Base-by-base conservation (phyloP, 2,797 vertebrate species). In the Mionectes olivaceus region DNA sequence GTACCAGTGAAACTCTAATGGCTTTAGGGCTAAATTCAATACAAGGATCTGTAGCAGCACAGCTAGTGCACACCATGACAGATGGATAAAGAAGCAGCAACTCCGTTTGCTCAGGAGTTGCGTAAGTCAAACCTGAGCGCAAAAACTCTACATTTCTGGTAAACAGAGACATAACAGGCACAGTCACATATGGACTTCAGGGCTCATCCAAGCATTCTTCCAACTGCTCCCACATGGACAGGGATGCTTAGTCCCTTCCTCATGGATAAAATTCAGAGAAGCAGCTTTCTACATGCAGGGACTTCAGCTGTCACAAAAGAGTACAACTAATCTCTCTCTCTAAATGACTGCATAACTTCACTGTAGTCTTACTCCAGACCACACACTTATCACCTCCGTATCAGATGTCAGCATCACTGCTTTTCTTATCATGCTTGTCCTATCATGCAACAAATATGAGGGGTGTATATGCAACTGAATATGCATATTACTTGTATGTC, bases 1-100 rank as follows among this genome's bases (percentile, higher is more conserved):
- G 92, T 86, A 89, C 81, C 82, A 73, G 69, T 96, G 87, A 92
- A 95, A 81, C 27, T 87, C 68, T 86, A 49, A 92, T 83, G 77
- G 83, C 80, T 90, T 57, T 63, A 83, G 67, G 90, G 73, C n/a
- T 89, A 76, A 85, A 95, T 59, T 89, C 91, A 86, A 23, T 76
- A 41, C 37, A 53, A 69, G 41, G 41, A 73, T 73, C 50, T 86
- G 53, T 21, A 79, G 73, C n/a, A 86, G 56, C 80, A 83, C 25
- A 91, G 41, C 87, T 71, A 89, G 68, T 23, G 68, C 28, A 80
- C 25, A 32, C 44, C 8, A 13, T 49, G 65, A 63, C 73, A 90
- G 80, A 90, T 56, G 78, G 60, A 64, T 53, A 49, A 89, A 77
- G 43, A 73, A 92, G 27, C 67, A 86, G 87, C 55, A 75, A 46